Evolutionary conservation across 2,113 vertebrate genomes (phyloP), one percentile per base, ranked within the genome.

Genomic region (Sarotherodon lohbergeri): DNA sequence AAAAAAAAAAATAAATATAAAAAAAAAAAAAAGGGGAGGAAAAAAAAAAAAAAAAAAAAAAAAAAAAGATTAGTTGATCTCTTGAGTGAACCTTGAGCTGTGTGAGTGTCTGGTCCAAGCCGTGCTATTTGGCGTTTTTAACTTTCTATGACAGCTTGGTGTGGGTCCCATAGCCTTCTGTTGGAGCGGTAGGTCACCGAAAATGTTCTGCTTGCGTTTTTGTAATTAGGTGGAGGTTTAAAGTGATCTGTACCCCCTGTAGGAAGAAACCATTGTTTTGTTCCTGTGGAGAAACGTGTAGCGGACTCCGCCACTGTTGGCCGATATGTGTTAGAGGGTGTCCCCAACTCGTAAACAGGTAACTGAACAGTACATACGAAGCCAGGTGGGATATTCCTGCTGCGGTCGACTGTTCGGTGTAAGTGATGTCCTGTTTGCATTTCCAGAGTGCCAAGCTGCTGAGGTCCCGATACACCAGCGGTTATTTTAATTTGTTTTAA

Each of bases 121-220:
- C 27, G 3, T 27, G 27, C 24, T 14, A 27, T 27, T 27, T 57
- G 55, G 55, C 0, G 27, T 57, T 7, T 27, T 27, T 57, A 57
- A 57, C 55, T 57, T 57, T 27, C 0, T 57, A 2, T 57, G 55
- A 3, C 24, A 27, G 12, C 55, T 57, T 27, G 22, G 24, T 57
- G 55, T 57, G 24, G 55, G 27, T 57, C 22, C 22, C 55, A n/a
- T 9, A 57, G 55, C 6, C 55, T 27, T 57, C 2, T 57, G 55
- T 14, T 57, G 24, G 55, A 27, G 55, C 0, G 0, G 12, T 14
- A 14, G 1, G 12, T 27, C 55, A 57, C 12, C 2, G 4, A 0
- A 57, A 27, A 57, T 3, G 56, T 29, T 57, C 56, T 57, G 24
- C 13, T 8, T 0, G 0, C 0, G 7, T 29, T 27, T 3, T 27